phyloP scores from a whole-genome alignment of 2,888 invertebrate species.

The Leptarthrus brevirostris region DNA sequence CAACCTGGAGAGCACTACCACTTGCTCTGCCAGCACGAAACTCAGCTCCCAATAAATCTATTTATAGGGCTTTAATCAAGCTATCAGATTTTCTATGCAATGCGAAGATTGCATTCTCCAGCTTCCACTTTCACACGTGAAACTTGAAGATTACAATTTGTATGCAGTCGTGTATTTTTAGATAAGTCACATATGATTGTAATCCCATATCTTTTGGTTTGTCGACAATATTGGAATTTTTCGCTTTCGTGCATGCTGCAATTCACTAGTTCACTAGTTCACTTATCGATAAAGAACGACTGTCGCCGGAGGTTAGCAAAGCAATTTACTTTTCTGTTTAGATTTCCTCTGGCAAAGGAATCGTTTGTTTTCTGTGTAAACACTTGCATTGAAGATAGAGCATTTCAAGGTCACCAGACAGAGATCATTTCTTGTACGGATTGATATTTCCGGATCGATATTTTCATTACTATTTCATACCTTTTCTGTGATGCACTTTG shows the following conservation, averaged over 20 bases:
- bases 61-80: conserved; percentile 20
- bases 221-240: no score
- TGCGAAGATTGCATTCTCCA: background rate
- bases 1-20: conserved; percentile 32
- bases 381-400: conserved; percentile 2
- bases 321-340: conserved; percentile 4
- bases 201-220: no score
- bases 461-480: no score
- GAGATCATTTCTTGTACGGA: no score
- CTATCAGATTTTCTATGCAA: conserved; percentile 5
- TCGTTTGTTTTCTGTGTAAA: conserved; percentile 32
- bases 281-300: background rate
- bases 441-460: no score
- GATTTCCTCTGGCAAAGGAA: conserved; percentile 19
- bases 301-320: background rate
- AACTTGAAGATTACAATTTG: conserved; percentile 10
- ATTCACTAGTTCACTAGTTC: background rate
- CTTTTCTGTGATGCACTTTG: no score
- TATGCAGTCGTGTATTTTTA: conserved; percentile 27
- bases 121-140: conserved; percentile 23
- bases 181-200: conserved; percentile 37
- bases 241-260: no score
- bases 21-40: conserved; percentile 10
- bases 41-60: conserved; percentile 20
- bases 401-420: conserved; percentile 9